A percentile compares a stretch with the other conserved stretches of the same genome.
Conservation (phyloP, 2,113 vertebrate genomes). For the Chaetorhynchus papuensis region DNA sequence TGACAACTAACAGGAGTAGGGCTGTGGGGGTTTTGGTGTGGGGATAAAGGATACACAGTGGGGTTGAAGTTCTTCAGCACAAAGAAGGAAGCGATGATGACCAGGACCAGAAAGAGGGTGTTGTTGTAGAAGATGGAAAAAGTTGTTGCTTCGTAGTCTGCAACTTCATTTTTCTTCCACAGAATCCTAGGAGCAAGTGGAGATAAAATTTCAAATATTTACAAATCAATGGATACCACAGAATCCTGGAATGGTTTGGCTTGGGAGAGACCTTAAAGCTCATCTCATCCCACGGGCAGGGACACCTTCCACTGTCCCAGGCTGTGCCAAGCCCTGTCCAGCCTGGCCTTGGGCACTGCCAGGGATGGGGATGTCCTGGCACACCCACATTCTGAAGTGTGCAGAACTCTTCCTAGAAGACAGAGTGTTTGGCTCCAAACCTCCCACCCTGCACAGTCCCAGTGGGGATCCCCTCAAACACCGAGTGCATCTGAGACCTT, state of each 20-base stretch:
- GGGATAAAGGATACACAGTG: conserved; percentile 91
- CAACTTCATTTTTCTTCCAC: conserved; percentile 99
- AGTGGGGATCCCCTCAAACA: rapidly evolving
- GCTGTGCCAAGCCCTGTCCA: background rate
- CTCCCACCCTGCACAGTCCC: background rate
- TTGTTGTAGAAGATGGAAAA: conserved; percentile 99
- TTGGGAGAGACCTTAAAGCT: background rate
- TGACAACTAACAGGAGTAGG: rapidly evolving
- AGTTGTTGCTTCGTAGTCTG: conserved; percentile 96
- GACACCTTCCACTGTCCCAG: background rate
- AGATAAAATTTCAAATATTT: background rate
- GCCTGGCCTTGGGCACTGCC: rapidly evolving
- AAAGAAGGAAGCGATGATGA: conserved; percentile 95
- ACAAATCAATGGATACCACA: background rate
- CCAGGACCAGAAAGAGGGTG: conserved; percentile 91
- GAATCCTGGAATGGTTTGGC: background rate
- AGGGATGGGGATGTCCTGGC: background rate
- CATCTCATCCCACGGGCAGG: background rate
- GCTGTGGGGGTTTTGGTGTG: rapidly evolving
- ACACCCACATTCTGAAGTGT: background rate
- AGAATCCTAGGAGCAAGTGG: conserved; percentile 80
- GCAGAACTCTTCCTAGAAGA: background rate
- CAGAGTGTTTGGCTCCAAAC: background rate
- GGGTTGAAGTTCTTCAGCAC: conserved; percentile 98
- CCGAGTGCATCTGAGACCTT: background rate